Evolutionary conservation across 1,140 invertebrate genomes (phyloP), one percentile per base, ranked within the genome.

Genomic region (Drosophila santomea): DNA sequence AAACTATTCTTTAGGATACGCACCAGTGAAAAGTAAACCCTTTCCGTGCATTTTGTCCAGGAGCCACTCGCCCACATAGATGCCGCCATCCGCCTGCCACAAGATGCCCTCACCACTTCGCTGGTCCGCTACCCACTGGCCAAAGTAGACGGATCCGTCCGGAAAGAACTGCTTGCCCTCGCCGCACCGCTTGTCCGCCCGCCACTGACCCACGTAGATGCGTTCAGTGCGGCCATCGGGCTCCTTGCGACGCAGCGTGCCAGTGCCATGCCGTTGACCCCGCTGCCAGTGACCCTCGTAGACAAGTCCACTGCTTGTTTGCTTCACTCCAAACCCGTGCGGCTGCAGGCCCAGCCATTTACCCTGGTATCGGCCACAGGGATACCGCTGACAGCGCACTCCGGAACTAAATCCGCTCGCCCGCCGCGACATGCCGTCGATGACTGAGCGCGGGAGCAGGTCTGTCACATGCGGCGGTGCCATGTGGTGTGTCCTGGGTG

Each of bases 91-190:
- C 0, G 75, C 56, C 67, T 93, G 92, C 94, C 94, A 94, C 54
- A 94, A 91, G 20, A 93, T 91, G 3, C 95, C 96, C 64, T 94
- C 93, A 0, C 95, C 95, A 48, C 95, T 88, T 10, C 94, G 92
- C 69, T 94, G 93, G 54, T 94, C 94, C 44, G 20, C 47, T 23
- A 85, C 74, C 94, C 94, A 95, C 44, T 88, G 72, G 1, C 88
- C 91, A 45, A 73, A 92, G 66, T 91, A 92, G 1, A 92, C 73
- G 3, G 67, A 39, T 15, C 91, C 91, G 52, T 92, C 69, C 7
- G 55, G 23, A 35, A 84, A 92, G 50, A 81, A 91, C 55, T 91
- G 81, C 32, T 91, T 91, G 17, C 91, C 91, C 72, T 90, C 93
- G 77, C 94, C 94, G 17, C 91, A 68, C 68, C 93, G 94, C 51